Conservation (phyloP, 1,140 invertebrate species). For the Hyles euphorbiae region DNA sequence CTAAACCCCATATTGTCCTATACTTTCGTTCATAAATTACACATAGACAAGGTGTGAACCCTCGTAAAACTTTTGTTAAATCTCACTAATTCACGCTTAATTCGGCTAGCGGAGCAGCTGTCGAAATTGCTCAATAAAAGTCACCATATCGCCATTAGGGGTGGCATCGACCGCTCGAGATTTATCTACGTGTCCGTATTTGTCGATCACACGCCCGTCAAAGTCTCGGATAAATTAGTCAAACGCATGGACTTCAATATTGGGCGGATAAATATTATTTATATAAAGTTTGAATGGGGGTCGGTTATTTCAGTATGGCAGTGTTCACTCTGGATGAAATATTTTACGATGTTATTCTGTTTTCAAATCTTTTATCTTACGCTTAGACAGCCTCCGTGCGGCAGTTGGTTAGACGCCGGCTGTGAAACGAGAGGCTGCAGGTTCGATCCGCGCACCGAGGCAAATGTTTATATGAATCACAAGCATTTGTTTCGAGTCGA, state of each 20-base stretch:
- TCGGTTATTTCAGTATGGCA: too few species aligned
- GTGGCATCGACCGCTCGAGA: slow-evolving; percentile 39
- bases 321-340: too few species aligned
- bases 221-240: slow-evolving; percentile 7
- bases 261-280: background rate
- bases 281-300: too few species aligned
- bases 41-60: slow-evolving; percentile 16
- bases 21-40: slow-evolving; percentile 9
- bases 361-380: too few species aligned
- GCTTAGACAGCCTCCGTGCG: too few species aligned
- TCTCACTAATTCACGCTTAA: slow-evolving; percentile 34
- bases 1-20: background rate
- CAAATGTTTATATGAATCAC: too few species aligned
- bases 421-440: too few species aligned
- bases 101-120: slow-evolving; percentile 18
- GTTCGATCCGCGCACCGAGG: too few species aligned
- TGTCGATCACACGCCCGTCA: slow-evolving; percentile 1
- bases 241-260: background rate
- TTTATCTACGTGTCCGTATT: slow-evolving; percentile 29
- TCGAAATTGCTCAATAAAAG: slow-evolving; percentile 33
- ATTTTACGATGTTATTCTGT: too few species aligned
- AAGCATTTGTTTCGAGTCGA: too few species aligned
- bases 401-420: too few species aligned
- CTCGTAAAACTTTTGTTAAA: slow-evolving; percentile 22
- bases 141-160: slow-evolving; percentile 40